A percentile compares a stretch with the other conserved stretches of the same genome.
Evolutionary conservation across 2,888 invertebrate species (phyloP).

Genomic region (Aplocera efformata): DNA sequence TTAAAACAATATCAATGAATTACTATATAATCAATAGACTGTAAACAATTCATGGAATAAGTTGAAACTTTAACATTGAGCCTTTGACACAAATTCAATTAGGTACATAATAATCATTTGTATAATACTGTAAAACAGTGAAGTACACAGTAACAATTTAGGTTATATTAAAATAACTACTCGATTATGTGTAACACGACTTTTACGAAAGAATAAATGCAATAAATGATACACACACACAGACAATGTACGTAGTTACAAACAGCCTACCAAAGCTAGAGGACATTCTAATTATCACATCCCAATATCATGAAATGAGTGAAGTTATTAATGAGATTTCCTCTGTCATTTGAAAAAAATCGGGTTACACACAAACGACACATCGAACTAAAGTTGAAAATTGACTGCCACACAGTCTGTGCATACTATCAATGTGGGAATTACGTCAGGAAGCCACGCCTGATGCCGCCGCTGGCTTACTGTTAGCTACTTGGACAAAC

Average conservation of each 20-base stretch:
- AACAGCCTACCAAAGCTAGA: too few species aligned
- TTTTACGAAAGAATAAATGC: constrained; percentile 4
- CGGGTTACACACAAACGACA: too few species aligned
- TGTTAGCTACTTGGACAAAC: too few species aligned
- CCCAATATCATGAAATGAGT: too few species aligned
- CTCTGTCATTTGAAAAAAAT: too few species aligned
- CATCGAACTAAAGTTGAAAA: constrained; percentile 6
- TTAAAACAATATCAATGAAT: constrained; percentile 4
- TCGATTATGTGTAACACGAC: constrained; percentile 35
- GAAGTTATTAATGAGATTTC: too few species aligned
- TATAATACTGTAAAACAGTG: constrained; percentile 56
- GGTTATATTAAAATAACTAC: constrained; percentile 23
- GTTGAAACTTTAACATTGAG: constrained; percentile 55
- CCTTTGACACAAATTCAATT: constrained; percentile 65
- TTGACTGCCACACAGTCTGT: constrained; percentile 33
- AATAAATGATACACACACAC: background rate
- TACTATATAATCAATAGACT: background rate
- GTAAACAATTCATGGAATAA: constrained; percentile 6
- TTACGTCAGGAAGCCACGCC: too few species aligned
- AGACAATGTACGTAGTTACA: too few species aligned
- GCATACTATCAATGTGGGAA: too few species aligned
- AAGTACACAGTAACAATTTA: constrained; percentile 43
- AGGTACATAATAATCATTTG: constrained; percentile 45
- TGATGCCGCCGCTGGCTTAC: too few species aligned
- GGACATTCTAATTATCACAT: too few species aligned